Conservation (phyloP, 1,140 invertebrate species). For the Saxidomus purpurata region DNA sequence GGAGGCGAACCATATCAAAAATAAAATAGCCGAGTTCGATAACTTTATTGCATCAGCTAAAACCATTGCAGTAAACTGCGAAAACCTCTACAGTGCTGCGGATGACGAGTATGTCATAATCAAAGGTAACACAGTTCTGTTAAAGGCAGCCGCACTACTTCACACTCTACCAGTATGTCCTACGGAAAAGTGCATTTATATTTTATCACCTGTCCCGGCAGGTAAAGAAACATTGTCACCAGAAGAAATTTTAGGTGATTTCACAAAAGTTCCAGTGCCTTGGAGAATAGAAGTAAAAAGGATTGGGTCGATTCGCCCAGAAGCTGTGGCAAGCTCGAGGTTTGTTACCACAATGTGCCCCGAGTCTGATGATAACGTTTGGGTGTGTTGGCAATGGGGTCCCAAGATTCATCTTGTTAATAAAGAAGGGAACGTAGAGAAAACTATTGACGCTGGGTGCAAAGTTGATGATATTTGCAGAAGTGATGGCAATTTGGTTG, state of each 20-base stretch:
- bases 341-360: slow-evolving; percentile 65
- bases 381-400: slow-evolving; percentile 65
- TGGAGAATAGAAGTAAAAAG: slow-evolving; percentile 63
- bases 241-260: slow-evolving; percentile 52
- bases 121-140: slow-evolving; percentile 4
- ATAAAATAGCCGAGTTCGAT: slow-evolving; percentile 62
- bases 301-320: slow-evolving; percentile 45
- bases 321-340: slow-evolving; percentile 39
- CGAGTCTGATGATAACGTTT: slow-evolving; percentile 35
- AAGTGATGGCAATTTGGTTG: slow-evolving; percentile 27
- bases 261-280: slow-evolving; percentile 44
- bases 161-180: slow-evolving; percentile 8
- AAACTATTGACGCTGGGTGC: slow-evolving; percentile 43
- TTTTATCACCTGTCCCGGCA: slow-evolving; percentile 14
- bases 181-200: slow-evolving; percentile 33
- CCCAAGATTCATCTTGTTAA: slow-evolving; percentile 59
- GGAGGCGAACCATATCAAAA: slow-evolving; percentile 22
- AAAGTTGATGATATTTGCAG: slow-evolving; percentile 66
- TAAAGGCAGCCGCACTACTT: not conserved
- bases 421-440: slow-evolving; percentile 57
- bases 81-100: slow-evolving; percentile 45
- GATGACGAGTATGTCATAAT: slow-evolving; percentile 28
- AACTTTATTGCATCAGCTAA: slow-evolving; percentile 57
- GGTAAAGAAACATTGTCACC: not conserved
- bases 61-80: slow-evolving; percentile 23